Percentiles rank a stretch among this genome's conserved stretches.
Evolutionary conservation across 2,888 invertebrate species (phyloP).

Genomic region (Lepidonotus clava): DNA sequence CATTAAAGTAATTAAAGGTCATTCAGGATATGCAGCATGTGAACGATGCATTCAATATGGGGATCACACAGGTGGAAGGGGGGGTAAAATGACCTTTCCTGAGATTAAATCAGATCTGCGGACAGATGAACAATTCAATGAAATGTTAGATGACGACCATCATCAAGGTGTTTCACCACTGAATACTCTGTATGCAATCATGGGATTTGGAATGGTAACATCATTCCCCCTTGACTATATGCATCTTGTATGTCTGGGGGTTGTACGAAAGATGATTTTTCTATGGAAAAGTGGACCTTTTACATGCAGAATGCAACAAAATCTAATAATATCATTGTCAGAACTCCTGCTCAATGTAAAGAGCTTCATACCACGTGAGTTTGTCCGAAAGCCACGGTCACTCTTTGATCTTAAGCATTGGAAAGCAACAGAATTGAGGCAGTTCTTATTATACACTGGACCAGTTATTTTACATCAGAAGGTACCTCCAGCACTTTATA

Average conservation of each 20-base stretch:
- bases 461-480: neutral
- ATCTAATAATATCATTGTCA: neutral
- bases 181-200: neutral
- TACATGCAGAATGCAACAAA: neutral
- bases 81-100: constrained; percentile 8
- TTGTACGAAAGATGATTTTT: neutral
- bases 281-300: constrained; percentile 6
- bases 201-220: neutral
- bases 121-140: neutral
- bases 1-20: neutral
- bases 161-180: neutral
- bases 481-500: neutral
- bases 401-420: neutral
- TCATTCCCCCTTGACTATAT: constrained; percentile 7
- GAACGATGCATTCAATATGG: no score
- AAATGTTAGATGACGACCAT: neutral
- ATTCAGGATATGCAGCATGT: neutral
- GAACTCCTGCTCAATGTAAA: neutral
- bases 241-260: constrained; percentile 19
- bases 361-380: neutral
- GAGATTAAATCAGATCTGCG: neutral
- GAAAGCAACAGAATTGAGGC: constrained; percentile 16
- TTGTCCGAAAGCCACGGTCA: neutral
- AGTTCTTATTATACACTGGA: constrained; percentile 13
- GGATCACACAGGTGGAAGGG: no score